Evolutionary conservation across 2,797 vertebrate species (phyloP), one percentile per base, ranked within the genome.

Genomic region (Fistularia commersonii): DNA sequence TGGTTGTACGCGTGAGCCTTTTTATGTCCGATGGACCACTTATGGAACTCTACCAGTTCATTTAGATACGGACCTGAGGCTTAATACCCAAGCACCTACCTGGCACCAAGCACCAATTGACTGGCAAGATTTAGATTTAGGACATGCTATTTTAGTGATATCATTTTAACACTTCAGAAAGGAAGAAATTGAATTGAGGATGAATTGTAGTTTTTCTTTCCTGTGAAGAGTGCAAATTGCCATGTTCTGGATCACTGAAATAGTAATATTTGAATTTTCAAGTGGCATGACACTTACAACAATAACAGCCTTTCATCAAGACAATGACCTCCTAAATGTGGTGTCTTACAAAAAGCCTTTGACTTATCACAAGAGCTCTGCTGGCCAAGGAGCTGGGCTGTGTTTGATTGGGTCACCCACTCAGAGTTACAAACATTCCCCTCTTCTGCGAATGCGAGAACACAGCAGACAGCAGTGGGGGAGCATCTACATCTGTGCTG

Each of bases 381-480:
- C 54, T 36, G 69, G 74, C 63, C 74, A 64, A 68, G 63, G 64
- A 64, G 72, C 57, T 4, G 48, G 59, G 69, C 70, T 72, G 70
- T 82, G 76, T 77, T 80, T 83, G 76, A 85, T 86, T 82, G 70
- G 66, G 75, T 83, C 80, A 69, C 77, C 69, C 83, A 84, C 73
- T 76, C 71, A 55, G 56, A 70, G 79, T 71, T 81, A 77, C 77
- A 79, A 77, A 80, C 76, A 74, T 68, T 76, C 76, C 72, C 51
- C 68, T 74, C 77, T 64, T 51, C 49, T 70, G 75, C 43, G 14
- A 78, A 82, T 76, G 64, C 70, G 70, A 76, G 80, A 82, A 83
- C 82, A 82, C 85, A 83, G 80, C 66, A 35, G 71, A 57, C 68
- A 44, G 53, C 81, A 76, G 76, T 76, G 76, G 77, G 78, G 76